Evolutionary conservation across 2,797 vertebrate genomes (phyloP), one percentile per base, ranked within the genome.

Genomic region (Chlorospingus flavigularis): DNA sequence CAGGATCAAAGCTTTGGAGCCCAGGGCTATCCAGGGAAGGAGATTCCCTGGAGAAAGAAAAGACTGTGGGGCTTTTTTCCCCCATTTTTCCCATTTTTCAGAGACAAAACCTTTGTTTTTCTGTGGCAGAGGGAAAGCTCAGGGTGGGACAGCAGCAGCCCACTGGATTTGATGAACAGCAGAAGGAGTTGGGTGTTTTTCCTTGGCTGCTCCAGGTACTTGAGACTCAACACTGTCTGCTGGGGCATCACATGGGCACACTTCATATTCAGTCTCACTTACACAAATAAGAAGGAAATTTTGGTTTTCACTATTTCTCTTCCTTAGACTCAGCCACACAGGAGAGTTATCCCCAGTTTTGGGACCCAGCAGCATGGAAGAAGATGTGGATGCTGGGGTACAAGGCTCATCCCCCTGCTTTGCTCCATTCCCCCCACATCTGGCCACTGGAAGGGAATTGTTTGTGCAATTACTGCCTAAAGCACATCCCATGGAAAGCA

Each of bases 141-240:
- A 61, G 37, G 65, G 1, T 39, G 25, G 39, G 20, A 31, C 17
- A 25, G 24, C 4, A 5, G n/a, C 17, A 70, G 43, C 54, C 11
- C 33, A 1, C 0, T 5, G 79, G 47, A 21, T 28, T 50, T 19
- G n/a, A 7, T 14, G 35, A 33, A 12, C 0, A 18, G 35, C 20
- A 54, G 47, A 33, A 71, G 17, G 18, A 28, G 24, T 1, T 3
- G 3, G 66, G n/a, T 16, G 8, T 17, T 35, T 85, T 65, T n/a
- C 30, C 17, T 57, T 25, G 58, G 17, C 51, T 72, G 30, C 39
- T 25, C n/a, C 17, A 31, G 45, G 7, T 50, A 28, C 35, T 3
- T 4, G 4, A 50, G 39, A 48, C 48, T 7, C 0, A 0, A 12
- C 1, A 0, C 17, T 26, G 23, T 9, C 43, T 51, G 25, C 53